These are phyloP conservation scores for Salvelinus fontinalis DNA, from an alignment of 2,113 vertebrate species.

Conservation along the genomic window DNA sequence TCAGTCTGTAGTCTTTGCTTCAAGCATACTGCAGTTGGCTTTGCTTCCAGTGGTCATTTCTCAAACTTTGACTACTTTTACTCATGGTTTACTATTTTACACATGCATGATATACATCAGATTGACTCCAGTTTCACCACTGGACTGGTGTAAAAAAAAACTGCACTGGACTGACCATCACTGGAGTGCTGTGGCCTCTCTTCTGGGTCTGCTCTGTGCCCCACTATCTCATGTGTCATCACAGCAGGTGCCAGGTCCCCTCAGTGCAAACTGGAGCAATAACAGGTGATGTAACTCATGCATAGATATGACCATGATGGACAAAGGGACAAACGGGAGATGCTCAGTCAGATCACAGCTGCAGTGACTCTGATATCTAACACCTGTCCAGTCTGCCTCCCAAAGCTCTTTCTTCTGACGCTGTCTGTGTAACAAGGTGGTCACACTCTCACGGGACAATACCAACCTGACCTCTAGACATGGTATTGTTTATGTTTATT, in stretches of 20 bases:
- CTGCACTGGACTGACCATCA: background rate
- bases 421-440: constrained; percentile 1
- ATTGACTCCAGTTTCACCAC: constrained; percentile 9
- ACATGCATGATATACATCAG: constrained; percentile 7
- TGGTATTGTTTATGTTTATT: constrained; percentile 3
- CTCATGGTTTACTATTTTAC: constrained; percentile 3
- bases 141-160: background rate
- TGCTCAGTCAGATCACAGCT: constrained; percentile 1
- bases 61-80: constrained; percentile 53
- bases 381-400: background rate
- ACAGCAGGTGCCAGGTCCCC: background rate
- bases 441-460: background rate
- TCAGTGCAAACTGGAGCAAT: constrained; percentile 2
- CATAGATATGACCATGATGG: constrained; percentile 6
- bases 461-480: background rate
- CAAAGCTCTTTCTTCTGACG: background rate
- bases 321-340: background rate
- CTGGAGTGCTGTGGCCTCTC: background rate
- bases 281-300: constrained; percentile 2
- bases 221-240: background rate
- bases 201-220: background rate
- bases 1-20: constrained; percentile 21
- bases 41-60: constrained; percentile 40
- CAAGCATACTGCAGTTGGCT: constrained; percentile 34
- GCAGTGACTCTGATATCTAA: constrained; percentile 8